These are phyloP conservation scores for Python bivittatus DNA, from an alignment of 2,113 vertebrate species.

Conservation along the genomic window DNA sequence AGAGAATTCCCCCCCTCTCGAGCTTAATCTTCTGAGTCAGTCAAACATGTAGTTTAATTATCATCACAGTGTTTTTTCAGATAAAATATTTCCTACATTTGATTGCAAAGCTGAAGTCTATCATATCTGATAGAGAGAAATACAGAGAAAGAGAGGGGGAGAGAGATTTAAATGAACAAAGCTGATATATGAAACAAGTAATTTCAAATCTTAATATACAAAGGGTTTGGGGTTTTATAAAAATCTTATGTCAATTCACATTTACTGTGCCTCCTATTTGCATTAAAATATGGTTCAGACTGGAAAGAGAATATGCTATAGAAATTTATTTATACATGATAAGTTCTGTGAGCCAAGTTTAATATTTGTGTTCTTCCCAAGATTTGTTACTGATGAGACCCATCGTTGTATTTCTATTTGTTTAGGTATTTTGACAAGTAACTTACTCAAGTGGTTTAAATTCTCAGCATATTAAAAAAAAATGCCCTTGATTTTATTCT, in stretches of 20 bases:
- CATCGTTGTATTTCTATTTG: not conserved
- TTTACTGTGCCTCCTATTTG: not conserved
- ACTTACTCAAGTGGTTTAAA: not conserved
- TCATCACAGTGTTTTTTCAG: not conserved
- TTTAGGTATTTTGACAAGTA: not conserved
- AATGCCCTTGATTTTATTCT: not conserved
- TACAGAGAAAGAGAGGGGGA: not conserved
- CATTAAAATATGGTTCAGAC: not conserved
- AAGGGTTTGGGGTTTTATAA: not conserved
- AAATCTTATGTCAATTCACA: not conserved
- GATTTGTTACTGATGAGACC: not conserved
- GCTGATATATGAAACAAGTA: not conserved
- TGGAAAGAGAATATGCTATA: not conserved
- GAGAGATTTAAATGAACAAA: not conserved
- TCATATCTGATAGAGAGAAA: not conserved
- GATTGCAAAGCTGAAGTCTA: not conserved
- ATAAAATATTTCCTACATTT: not conserved
- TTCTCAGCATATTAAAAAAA: not conserved
- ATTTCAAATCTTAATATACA: not conserved
- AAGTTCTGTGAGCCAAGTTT: not conserved
- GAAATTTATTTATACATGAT: not conserved
- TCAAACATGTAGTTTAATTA: constrained; percentile 2
- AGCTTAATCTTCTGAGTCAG: not conserved
- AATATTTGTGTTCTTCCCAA: not conserved
- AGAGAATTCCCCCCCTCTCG: not conserved